Evolutionary conservation across 2,797 vertebrate species (phyloP), one percentile per base, ranked within the genome.

Genomic region (Botia kubotai): DNA sequence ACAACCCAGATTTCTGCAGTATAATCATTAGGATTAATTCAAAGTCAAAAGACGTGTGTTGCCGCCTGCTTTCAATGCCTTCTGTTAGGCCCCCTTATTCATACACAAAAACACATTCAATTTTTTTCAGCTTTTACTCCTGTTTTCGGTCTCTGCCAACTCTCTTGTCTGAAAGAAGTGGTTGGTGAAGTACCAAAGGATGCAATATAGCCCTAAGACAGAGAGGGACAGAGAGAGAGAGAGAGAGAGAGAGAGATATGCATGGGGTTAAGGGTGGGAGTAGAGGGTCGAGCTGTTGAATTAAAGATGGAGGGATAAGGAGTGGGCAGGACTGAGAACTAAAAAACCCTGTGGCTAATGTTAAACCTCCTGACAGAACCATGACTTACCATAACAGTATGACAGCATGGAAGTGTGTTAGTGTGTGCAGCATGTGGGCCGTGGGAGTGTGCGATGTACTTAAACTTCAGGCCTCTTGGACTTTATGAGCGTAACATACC

Each of bases 21-120:
- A 77, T 87, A 90, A 90, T 91, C 91, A 90, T 88, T 84, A 65
- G 81, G 88, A 90, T 90, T 79, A 87, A 89, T 90, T 86, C 81
- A 72, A 85, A 87, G 81, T 79, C 72, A 68, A 68, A 29, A 4
- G 53, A 85, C 68, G 84, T 55, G 72, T 58, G 85, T 87, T 89
- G 82, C 12, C 7, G 68, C 74, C 76, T 63, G 72, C 75, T 85
- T 74, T 84, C 82, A 86, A 50, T 43, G 77, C 23, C 55, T 71
- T 70, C 6, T 36, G 23, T 58, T 75, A 33, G 67, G 33, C 74
- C 77, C 43, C 53, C 69, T 12, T 29, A 36, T 78, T 66, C 46
- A 62, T 29, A 29, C 57, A n/a, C 60, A 12, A 69, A 60, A 72
- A 36, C 80, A 72, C 36, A 17, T 26, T 19, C 52, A 26, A 23